A percentile compares a stretch with the other conserved stretches of the same genome.
phyloP scores from a whole-genome alignment of 1,140 invertebrate genomes.

The Pseudachorutes palmiensis region DNA sequence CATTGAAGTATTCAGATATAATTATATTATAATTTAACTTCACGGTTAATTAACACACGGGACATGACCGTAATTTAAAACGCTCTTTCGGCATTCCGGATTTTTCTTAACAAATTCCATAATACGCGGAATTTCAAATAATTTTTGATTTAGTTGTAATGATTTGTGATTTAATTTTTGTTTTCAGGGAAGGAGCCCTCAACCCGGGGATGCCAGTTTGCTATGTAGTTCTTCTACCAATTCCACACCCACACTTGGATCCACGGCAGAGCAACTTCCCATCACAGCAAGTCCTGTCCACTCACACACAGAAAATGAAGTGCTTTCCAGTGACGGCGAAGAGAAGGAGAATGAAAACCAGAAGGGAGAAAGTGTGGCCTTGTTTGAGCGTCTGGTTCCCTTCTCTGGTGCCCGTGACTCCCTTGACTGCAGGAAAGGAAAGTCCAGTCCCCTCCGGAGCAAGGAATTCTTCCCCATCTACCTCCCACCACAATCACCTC shows the following conservation, averaged over 20 bases:
- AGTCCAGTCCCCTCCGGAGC: slow-evolving; percentile 13
- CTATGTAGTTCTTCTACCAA: no score
- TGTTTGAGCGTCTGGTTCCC: slow-evolving; percentile 61
- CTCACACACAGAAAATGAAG: neutral
- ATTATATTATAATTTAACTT: neutral
- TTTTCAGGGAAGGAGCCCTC: no score
- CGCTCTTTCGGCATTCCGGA: no score
- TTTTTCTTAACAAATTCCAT: no score
- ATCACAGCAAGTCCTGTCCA: no score
- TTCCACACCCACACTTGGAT: no score
- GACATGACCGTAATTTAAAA: no score
- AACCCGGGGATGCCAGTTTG: no score
- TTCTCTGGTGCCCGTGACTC: slow-evolving; percentile 63
- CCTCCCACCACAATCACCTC: slow-evolving; percentile 15
- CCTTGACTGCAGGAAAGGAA: slow-evolving; percentile 49
- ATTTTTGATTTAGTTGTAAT: no score
- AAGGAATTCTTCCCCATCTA: slow-evolving; percentile 33
- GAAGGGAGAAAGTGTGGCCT: slow-evolving; percentile 1
- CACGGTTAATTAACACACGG: neutral
- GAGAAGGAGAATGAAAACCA: neutral
- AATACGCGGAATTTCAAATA: no score
- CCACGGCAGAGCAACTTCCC: no score
- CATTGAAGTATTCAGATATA: neutral
- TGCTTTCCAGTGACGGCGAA: neutral
- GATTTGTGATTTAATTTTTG: no score